These are phyloP conservation scores for rabbit (Oryctolagus cuniculus) DNA, from an alignment of 2,113 vertebrate species.

Conservation along the genomic window mOryCun1.1 NC_091442.1:22256501-22257000, in stretches of 20 bases:
- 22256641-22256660: background rate
- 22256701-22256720: background rate
- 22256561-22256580: background rate
- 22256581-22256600: background rate
- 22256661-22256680: background rate
- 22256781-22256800: background rate
- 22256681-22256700: background rate
- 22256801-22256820: background rate
- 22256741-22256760: background rate
- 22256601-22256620: background rate
- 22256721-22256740: background rate
- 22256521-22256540: background rate
- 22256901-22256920: background rate
- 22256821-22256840: background rate
- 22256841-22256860: background rate
- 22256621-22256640: background rate
- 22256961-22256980: background rate
- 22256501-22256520: background rate
- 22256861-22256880: slow-evolving; percentile 6
- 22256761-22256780: background rate
- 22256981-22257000: background rate
- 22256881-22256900: background rate
- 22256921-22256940: background rate
- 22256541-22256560: background rate
- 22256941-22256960: background rate